Percentiles rank a stretch among this genome's conserved stretches.
Conservation (phyloP, 2,797 vertebrate species). For the Sphenodon punctatus region DNA sequence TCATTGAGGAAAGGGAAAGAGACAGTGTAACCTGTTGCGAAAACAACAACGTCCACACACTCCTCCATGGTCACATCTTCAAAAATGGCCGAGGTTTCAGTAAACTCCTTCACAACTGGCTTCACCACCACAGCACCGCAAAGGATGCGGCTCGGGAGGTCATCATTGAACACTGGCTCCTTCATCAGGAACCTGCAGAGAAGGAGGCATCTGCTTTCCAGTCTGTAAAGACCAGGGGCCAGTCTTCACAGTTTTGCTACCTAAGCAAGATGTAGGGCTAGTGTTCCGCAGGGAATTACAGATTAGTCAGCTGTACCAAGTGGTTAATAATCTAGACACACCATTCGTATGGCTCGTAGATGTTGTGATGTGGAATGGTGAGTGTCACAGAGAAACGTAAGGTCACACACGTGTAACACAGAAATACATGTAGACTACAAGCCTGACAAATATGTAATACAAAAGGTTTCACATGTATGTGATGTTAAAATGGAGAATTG, state of each 20-base stretch:
- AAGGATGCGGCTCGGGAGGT: conserved; percentile 79
- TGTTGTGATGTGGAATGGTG: no score
- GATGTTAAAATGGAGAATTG: no score
- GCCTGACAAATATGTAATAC: no score
- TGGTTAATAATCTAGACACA: no score
- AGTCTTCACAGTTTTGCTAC: not conserved
- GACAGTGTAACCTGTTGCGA: conserved; percentile 80
- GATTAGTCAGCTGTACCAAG: no score
- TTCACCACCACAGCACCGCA: conserved; percentile 77
- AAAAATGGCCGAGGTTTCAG: conserved; percentile 75
- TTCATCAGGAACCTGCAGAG: conserved; percentile 56
- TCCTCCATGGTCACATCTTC: conserved; percentile 73
- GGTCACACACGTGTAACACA: no score
- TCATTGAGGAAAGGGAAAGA: conserved; percentile 80
- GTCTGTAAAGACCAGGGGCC: not conserved
- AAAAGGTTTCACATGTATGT: no score
- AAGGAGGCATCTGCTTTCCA: not conserved
- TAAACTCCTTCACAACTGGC: conserved; percentile 74
- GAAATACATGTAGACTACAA: no score
- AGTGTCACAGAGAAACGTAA: no score
- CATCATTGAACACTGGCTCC: conserved; percentile 77
- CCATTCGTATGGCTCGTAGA: no score
- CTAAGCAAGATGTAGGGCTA: not conserved
- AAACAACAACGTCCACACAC: conserved; percentile 78
- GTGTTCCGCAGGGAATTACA: not conserved